These are phyloP conservation scores for Saccostrea echinata DNA, from an alignment of 1,140 invertebrate genomes.

Conservation along the genomic window DNA sequence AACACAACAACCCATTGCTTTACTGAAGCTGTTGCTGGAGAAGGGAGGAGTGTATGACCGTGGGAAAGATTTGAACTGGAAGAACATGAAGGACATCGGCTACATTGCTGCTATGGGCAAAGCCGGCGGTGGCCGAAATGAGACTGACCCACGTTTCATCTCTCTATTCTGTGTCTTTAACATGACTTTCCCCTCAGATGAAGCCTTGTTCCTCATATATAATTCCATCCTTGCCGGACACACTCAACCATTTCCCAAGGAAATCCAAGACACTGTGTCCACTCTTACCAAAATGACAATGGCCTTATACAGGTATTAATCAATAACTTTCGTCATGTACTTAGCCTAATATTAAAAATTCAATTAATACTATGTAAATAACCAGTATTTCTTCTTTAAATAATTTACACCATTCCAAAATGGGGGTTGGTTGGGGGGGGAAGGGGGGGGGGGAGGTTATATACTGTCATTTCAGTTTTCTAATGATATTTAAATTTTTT, in stretches of 20 bases:
- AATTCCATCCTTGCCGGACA: conserved; percentile 90
- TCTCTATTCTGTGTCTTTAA: conserved; percentile 94
- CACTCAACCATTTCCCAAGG: conserved; percentile 85
- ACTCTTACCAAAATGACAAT: conserved; percentile 89
- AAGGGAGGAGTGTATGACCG: conserved; percentile 92
- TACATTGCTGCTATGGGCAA: conserved; percentile 83
- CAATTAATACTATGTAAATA: too few species aligned
- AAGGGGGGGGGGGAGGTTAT: too few species aligned
- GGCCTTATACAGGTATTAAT: conserved; percentile 87
- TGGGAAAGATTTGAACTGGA: conserved; percentile 94
- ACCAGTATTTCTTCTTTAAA: too few species aligned
- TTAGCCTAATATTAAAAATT: too few species aligned
- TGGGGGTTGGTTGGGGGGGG: too few species aligned
- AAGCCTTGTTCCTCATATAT: conserved; percentile 82
- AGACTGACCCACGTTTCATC: conserved; percentile 93
- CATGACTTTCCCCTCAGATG: conserved; percentile 89
- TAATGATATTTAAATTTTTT: too few species aligned
- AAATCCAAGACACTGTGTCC: conserved; percentile 84
- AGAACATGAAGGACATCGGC: conserved; percentile 89
- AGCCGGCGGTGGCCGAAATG: conserved; percentile 92
- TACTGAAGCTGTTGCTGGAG: conserved; percentile 92
- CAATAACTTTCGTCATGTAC: not conserved
- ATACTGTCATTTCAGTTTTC: too few species aligned
- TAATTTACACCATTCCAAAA: too few species aligned
- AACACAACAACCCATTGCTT: conserved; percentile 94